Percentiles rank a stretch among this genome's conserved stretches.
These are phyloP conservation scores for Gonioctena quinquepunctata DNA, from an alignment of 1,140 invertebrate genomes.

Conservation along the genomic window DNA sequence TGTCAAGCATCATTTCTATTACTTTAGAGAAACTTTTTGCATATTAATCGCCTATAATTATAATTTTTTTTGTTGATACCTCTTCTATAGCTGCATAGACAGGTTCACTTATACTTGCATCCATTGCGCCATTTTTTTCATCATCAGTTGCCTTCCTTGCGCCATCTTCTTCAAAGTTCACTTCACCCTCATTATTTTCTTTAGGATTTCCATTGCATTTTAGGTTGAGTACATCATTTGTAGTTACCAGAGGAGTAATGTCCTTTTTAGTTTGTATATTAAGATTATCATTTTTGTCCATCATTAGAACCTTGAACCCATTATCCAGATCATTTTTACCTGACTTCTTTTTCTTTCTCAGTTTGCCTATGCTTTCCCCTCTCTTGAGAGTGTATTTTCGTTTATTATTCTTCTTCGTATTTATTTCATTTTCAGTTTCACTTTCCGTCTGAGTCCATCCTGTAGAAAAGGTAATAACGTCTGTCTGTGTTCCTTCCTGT, in stretches of 20 bases:
- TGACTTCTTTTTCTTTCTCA: constrained; percentile 5
- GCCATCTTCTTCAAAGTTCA: constrained; percentile 1
- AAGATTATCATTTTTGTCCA: neutral
- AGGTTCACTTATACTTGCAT: constrained; percentile 5
- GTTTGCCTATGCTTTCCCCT: neutral
- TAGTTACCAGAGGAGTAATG: constrained; percentile 5
- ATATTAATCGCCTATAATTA: too few species aligned
- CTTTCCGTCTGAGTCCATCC: neutral
- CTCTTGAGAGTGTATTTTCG: neutral
- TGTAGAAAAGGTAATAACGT: constrained; percentile 2
- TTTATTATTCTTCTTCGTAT: constrained; percentile 1
- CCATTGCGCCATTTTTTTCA: neutral
- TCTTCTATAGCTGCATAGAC: neutral
- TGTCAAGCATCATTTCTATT: too few species aligned
- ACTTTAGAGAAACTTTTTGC: too few species aligned
- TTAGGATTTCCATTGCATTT: neutral
- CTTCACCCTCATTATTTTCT: neutral
- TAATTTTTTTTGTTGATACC: neutral
- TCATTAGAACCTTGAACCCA: neutral
- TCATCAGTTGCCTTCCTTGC: neutral
- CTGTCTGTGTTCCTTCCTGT: neutral
- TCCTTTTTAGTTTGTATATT: constrained; percentile 3
- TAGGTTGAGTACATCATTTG: constrained; percentile 1
- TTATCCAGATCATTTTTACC: neutral
- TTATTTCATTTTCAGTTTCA: constrained; percentile 1